phyloP scores from a whole-genome alignment of 2,888 invertebrate genomes.

The Polymixis flavicincta region DNA sequence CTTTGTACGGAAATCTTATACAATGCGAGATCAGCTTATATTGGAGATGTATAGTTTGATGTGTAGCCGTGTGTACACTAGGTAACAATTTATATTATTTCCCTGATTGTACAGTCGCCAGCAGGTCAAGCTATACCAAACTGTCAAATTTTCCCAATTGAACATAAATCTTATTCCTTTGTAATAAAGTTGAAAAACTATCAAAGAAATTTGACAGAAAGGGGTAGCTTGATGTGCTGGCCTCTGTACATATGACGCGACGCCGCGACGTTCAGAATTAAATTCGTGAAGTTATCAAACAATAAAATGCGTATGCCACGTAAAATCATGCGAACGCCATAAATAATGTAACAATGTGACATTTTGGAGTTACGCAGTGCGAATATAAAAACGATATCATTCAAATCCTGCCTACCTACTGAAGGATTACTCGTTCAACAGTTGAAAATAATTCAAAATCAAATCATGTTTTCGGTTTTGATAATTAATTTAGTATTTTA shows the following conservation, averaged over 20 bases:
- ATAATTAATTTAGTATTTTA: slow-evolving; percentile 36
- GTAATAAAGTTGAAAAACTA: too few relatives aligned
- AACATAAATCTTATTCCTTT: too few relatives aligned
- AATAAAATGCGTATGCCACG: slow-evolving; percentile 5
- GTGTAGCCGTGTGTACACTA: too few relatives aligned
- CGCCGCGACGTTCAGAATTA: slow-evolving; percentile 1
- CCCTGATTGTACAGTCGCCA: neutral
- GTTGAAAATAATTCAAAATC: slow-evolving; percentile 29
- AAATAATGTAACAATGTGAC: slow-evolving; percentile 49
- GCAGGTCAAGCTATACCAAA: too few relatives aligned
- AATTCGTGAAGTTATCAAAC: slow-evolving; percentile 31
- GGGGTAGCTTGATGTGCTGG: too few relatives aligned
- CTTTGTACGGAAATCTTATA: too few relatives aligned
- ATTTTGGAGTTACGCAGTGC: slow-evolving; percentile 44
- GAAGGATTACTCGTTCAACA: neutral
- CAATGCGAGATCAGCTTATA: too few relatives aligned
- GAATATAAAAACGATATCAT: slow-evolving; percentile 46
- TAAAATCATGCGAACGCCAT: slow-evolving; percentile 45
- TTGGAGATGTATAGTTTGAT: too few relatives aligned
- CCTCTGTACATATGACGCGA: too few relatives aligned
- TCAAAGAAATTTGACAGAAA: too few relatives aligned
- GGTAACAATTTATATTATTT: neutral
- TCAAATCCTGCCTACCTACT: neutral
- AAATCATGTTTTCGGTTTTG: slow-evolving; percentile 28
- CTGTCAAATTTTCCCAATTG: too few relatives aligned